phyloP scores from a whole-genome alignment of 2,888 invertebrate genomes.

The Maniola hyperantus region DNA sequence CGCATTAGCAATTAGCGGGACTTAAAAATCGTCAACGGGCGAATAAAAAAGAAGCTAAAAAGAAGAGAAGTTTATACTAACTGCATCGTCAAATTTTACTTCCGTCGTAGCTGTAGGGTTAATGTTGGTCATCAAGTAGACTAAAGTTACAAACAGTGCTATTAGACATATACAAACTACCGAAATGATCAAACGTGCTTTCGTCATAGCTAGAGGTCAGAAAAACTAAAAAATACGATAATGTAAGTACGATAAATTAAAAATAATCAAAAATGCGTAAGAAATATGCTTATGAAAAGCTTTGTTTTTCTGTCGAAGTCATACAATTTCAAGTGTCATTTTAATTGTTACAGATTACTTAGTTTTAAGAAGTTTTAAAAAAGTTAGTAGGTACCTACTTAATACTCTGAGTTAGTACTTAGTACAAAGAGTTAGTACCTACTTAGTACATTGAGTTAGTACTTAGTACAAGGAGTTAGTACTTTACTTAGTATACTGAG shows the following conservation, averaged over 20 bases:
- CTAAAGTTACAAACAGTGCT: conserved; percentile 45
- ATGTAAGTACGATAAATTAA: background rate
- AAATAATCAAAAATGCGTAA: background rate
- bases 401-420: no score
- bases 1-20: no score
- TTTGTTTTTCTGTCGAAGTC: conserved; percentile 5
- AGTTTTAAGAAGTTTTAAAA: no score
- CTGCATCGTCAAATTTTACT: conserved; percentile 24
- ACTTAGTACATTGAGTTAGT: no score
- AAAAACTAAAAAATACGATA: background rate
- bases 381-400: no score
- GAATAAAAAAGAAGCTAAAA: background rate
- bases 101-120: conserved; percentile 47
- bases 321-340: background rate
- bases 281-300: background rate
- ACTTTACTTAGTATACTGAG: no score
- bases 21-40: no score
- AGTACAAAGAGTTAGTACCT: no score
- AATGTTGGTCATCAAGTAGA: conserved; percentile 51
- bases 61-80: conserved; percentile 9
- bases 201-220: conserved; percentile 39
- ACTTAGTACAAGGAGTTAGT: no score
- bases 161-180: conserved; percentile 42
- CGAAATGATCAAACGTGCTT: conserved; percentile 39
- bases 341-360: background rate